These are phyloP conservation scores for Brachystomella parvula DNA, from an alignment of 1,140 invertebrate species.

Conservation along the genomic window DNA sequence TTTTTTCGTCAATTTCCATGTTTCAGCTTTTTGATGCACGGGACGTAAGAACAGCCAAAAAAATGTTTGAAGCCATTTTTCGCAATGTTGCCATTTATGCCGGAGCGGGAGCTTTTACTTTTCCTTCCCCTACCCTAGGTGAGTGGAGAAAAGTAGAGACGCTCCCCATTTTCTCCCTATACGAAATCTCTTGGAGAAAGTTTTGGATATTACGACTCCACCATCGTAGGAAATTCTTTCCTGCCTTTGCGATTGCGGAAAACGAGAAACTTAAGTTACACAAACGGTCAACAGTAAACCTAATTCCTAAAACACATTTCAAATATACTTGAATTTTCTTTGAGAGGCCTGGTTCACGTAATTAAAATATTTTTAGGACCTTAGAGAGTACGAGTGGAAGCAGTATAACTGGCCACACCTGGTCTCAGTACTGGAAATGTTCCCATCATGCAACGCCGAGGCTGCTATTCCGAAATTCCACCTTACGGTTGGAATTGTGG, in stretches of 20 bases:
- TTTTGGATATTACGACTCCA: constrained; percentile 84
- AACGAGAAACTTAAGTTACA: constrained; percentile 59
- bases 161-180: constrained; percentile 46
- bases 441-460: background rate
- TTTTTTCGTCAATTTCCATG: constrained; percentile 5
- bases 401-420: constrained; percentile 76
- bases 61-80: constrained; percentile 51
- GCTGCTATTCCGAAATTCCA: constrained; percentile 51
- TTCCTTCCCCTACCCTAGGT: too few species aligned
- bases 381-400: constrained; percentile 84
- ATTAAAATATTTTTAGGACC: constrained; percentile 54
- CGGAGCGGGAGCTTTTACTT: too few species aligned
- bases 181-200: constrained; percentile 66
- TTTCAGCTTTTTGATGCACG: constrained; percentile 44
- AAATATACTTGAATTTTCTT: constrained; percentile 34
- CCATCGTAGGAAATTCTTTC: constrained; percentile 76
- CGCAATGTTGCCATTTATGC: constrained; percentile 51
- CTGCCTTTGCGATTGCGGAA: constrained; percentile 64
- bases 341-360: too few species aligned
- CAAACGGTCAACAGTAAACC: background rate
- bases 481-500: constrained; percentile 81
- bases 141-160: background rate
- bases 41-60: constrained; percentile 45
- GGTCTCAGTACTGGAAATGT: constrained; percentile 55
- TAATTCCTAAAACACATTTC: background rate